Percentiles rank a stretch among this genome's conserved stretches.
These are phyloP conservation scores for Lucifuga dentata DNA, from an alignment of 2,113 vertebrate genomes.

Conservation along the genomic window DNA sequence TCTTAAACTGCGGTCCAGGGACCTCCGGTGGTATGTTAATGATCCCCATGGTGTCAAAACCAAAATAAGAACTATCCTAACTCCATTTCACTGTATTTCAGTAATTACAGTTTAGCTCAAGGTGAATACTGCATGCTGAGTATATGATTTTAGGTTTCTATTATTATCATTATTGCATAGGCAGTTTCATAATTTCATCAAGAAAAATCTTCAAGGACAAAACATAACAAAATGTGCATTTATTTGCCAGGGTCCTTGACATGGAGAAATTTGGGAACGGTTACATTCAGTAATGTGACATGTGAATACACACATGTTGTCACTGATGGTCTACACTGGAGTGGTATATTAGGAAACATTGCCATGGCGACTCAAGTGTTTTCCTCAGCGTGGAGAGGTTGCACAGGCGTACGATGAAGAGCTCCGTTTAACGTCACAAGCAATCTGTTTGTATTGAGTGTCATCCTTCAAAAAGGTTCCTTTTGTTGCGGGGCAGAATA, in stretches of 20 bases:
- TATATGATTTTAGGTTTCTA: not conserved
- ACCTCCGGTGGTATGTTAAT: no score
- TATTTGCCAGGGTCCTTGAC: not conserved
- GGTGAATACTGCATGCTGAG: no score
- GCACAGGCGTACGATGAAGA: not conserved
- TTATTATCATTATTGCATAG: not conserved
- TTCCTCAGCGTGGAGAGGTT: constrained; percentile 43
- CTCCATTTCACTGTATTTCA: not conserved
- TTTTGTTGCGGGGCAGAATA: constrained; percentile 35
- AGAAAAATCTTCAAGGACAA: not conserved
- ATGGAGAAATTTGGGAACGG: not conserved
- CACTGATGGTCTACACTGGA: constrained; percentile 4
- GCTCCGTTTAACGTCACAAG: constrained; percentile 49
- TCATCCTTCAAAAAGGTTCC: constrained; percentile 43
- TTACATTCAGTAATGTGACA: not conserved
- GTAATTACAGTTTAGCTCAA: not conserved
- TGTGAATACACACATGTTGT: not conserved
- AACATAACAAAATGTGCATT: constrained; percentile 5
- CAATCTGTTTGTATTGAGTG: constrained; percentile 20
- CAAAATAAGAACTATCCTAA: no score
- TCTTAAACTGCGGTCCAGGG: no score
- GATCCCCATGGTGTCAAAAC: no score
- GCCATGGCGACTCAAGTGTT: constrained; percentile 62
- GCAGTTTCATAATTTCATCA: not conserved
- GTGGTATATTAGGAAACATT: constrained; percentile 5